These are phyloP conservation scores for Ectropis crepuscularia DNA, from an alignment of 2,888 invertebrate species.

Conservation along the genomic window DNA sequence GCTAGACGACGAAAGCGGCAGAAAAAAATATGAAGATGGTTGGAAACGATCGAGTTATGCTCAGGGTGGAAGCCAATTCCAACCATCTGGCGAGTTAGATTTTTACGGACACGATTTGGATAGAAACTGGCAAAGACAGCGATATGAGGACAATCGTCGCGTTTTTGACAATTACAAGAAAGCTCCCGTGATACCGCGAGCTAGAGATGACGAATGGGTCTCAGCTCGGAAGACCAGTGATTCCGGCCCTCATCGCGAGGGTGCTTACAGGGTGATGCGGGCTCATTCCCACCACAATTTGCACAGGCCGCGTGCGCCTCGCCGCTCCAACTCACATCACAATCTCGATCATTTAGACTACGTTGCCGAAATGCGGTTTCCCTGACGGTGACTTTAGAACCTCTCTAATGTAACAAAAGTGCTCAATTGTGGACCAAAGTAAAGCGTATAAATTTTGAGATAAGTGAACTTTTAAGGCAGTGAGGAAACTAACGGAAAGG, in stretches of 20 bases:
- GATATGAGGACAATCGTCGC: slow-evolving; percentile 71
- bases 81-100: slow-evolving; percentile 87
- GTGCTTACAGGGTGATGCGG: slow-evolving; percentile 75
- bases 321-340: slow-evolving; percentile 86
- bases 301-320: slow-evolving; percentile 79
- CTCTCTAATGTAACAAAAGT: slow-evolving; percentile 63
- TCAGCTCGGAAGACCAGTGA: slow-evolving; percentile 71
- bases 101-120: slow-evolving; percentile 87
- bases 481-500: slow-evolving; percentile 37
- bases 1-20: slow-evolving; percentile 84
- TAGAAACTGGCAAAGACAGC: slow-evolving; percentile 81
- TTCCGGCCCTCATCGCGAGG: slow-evolving; percentile 76
- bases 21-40: slow-evolving; percentile 87
- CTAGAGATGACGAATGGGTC: slow-evolving; percentile 69
- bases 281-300: slow-evolving; percentile 88
- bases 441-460: slow-evolving; percentile 47
- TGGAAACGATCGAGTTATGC: slow-evolving; percentile 88
- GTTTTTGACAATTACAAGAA: slow-evolving; percentile 72
- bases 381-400: slow-evolving; percentile 73
- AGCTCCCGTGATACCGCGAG: slow-evolving; percentile 54
- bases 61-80: slow-evolving; percentile 84
- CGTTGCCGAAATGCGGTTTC: slow-evolving; percentile 87
- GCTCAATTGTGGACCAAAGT: slow-evolving; percentile 84
- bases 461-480: slow-evolving; percentile 45
- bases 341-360: slow-evolving; percentile 87